Conservation (phyloP, 2,797 vertebrate genomes). For the Spatula clypeata region DNA sequence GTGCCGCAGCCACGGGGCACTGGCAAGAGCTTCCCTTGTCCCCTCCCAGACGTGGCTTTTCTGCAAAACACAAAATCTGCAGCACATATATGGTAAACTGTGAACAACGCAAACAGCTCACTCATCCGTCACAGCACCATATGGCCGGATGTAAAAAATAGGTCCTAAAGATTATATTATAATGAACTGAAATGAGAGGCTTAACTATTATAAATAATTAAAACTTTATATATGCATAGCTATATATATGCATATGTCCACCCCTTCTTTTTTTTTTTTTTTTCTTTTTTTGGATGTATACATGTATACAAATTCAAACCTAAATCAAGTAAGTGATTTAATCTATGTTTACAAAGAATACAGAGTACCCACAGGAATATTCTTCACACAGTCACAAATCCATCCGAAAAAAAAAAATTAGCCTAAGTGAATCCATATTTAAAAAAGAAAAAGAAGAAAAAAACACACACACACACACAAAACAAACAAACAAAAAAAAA, state of each 20-base stretch:
- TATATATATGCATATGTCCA: background rate
- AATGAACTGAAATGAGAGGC: background rate
- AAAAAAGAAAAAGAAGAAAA: too few relatives aligned
- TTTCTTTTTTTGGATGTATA: too few relatives aligned
- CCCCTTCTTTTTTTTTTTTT: background rate
- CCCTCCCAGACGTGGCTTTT: accelerated
- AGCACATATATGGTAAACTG: background rate
- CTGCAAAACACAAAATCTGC: background rate
- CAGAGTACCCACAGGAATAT: background rate
- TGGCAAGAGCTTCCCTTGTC: background rate
- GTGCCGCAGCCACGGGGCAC: background rate
- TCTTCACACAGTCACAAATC: background rate
- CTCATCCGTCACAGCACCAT: constrained; percentile 22
- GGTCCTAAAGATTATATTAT: background rate
- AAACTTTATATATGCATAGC: background rate
- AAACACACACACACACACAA: background rate
- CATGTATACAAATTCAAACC: background rate
- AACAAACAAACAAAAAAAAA: too few relatives aligned
- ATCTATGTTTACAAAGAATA: background rate
- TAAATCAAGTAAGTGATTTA: background rate
- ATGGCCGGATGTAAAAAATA: constrained; percentile 46
- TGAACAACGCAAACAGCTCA: constrained; percentile 42
- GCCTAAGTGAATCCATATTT: background rate
- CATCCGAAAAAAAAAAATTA: background rate
- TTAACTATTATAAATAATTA: background rate